Percentiles rank a stretch among this genome's conserved stretches.
phyloP scores from a whole-genome alignment of 2,888 invertebrate genomes.

The Melanostoma scalare region DNA sequence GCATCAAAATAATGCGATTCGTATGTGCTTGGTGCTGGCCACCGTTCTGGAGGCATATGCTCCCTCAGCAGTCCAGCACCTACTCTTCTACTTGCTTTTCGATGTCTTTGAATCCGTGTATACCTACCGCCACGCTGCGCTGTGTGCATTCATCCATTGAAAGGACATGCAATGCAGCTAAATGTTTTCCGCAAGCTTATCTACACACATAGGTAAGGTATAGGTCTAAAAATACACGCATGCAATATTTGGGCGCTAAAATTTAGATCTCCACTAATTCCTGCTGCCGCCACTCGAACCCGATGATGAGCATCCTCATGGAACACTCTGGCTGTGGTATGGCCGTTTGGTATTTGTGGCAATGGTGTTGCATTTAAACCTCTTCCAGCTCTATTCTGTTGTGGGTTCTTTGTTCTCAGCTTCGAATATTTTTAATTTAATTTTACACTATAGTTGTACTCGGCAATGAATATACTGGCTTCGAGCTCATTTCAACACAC shows the following conservation, averaged over 20 bases:
- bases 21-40: background rate
- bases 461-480: no score
- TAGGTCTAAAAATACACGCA: constrained; percentile 33
- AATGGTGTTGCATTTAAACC: constrained; percentile 25
- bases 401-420: no score
- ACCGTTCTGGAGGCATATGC: constrained; percentile 11
- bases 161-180: constrained; percentile 40
- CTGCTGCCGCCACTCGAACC: constrained; percentile 23
- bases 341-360: constrained; percentile 13
- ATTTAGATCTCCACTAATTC: constrained; percentile 39
- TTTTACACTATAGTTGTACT: background rate
- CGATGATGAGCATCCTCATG: constrained; percentile 42
- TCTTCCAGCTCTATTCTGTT: background rate
- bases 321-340: constrained; percentile 21
- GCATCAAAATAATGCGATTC: constrained; percentile 63
- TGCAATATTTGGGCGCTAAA: constrained; percentile 48
- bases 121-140: background rate
- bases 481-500: no score
- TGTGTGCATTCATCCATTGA: constrained; percentile 54
- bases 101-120: background rate
- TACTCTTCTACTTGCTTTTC: background rate
- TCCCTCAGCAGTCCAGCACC: background rate
- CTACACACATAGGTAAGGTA: background rate
- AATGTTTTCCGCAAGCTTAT: constrained; percentile 33
- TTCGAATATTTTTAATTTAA: constrained; percentile 45